A percentile compares a stretch with the other conserved stretches of the same genome.
Conservation (phyloP, 1,140 invertebrate species). For the Drosophila micromelanica region DNA sequence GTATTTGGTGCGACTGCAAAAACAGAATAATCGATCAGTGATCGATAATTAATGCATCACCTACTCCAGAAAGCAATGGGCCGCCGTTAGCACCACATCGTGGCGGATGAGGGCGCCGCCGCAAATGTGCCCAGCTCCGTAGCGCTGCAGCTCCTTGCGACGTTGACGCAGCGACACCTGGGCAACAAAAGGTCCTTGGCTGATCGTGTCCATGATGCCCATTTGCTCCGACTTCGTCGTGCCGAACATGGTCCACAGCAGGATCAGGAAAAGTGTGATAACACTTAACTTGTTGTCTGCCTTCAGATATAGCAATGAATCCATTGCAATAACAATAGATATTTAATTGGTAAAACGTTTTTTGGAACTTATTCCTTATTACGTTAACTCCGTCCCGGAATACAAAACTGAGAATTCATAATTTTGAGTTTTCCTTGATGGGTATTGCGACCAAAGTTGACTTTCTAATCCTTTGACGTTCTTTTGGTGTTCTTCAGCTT, state of each 20-base stretch:
- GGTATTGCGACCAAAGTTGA: no score
- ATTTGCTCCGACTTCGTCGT: neutral
- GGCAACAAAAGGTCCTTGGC: neutral
- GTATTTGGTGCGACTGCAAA: constrained; percentile 18
- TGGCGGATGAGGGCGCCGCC: constrained; percentile 68
- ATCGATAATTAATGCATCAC: neutral
- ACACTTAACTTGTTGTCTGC: neutral
- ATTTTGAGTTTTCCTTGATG: no score
- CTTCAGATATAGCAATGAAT: neutral
- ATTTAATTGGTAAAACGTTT: no score
- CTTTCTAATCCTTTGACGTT: no score
- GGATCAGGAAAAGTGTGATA: neutral
- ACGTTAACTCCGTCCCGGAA: no score
- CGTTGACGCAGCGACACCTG: constrained; percentile 59
- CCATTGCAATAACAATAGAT: neutral
- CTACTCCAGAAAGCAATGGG: constrained; percentile 83
- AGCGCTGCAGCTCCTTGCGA: constrained; percentile 16
- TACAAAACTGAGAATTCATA: no score
- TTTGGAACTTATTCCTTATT: no score
- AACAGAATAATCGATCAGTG: neutral
- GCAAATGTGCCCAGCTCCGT: constrained; percentile 59
- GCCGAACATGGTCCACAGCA: neutral
- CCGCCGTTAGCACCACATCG: constrained; percentile 76
- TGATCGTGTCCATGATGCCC: no score
- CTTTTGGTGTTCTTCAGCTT: no score